Evolutionary conservation across 2,113 vertebrate genomes (phyloP).

Genomic region (Gymnobelideus leadbeateri): DNA sequence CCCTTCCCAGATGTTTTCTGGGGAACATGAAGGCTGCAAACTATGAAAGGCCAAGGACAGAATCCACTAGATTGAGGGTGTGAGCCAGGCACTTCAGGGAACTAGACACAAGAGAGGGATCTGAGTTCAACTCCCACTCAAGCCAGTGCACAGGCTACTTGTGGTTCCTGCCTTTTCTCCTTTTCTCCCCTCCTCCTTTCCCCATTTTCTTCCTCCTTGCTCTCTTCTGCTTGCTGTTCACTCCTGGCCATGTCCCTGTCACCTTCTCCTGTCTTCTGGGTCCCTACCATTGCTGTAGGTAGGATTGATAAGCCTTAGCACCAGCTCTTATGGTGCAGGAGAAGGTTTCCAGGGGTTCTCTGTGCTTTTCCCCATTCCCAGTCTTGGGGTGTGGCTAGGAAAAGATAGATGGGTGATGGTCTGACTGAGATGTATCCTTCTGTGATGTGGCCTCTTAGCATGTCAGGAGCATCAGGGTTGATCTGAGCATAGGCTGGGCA

Average conservation of each 20-base stretch:
- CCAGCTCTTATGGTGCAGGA: neutral
- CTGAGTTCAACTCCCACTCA: neutral
- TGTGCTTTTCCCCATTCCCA: neutral
- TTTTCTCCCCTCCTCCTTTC: neutral
- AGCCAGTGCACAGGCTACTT: neutral
- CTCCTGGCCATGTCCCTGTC: neutral
- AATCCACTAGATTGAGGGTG: neutral
- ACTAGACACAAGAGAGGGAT: neutral
- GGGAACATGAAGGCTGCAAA: neutral
- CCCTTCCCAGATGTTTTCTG: neutral
- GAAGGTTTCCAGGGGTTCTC: neutral
- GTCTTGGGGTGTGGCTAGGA: neutral
- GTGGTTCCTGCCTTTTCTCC: neutral
- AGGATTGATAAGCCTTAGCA: neutral
- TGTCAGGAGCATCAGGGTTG: neutral
- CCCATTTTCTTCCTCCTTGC: neutral
- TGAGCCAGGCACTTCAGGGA: neutral
- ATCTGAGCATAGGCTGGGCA: neutral
- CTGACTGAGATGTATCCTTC: neutral
- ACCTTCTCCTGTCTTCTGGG: neutral
- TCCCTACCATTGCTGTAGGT: neutral
- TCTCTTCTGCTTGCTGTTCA: neutral
- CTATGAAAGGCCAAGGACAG: neutral
- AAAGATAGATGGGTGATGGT: neutral
- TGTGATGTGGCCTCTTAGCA: neutral